Base-by-base conservation (phyloP, 2,797 vertebrate species). In the Sebastes hubbsi region DNA sequence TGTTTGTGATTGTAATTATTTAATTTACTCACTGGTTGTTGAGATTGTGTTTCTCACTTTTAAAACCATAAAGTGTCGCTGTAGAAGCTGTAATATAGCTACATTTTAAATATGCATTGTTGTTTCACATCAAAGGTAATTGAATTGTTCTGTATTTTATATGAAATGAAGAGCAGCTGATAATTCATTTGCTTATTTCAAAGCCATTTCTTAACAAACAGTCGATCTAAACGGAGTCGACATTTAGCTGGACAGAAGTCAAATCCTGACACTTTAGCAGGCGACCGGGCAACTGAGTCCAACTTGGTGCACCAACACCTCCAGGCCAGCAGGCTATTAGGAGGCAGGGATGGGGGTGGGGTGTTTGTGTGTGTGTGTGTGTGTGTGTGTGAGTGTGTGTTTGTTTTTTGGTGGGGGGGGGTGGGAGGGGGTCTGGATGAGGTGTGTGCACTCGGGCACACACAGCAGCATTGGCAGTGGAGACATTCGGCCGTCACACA, bases 401-500 rank as follows among this genome's bases (percentile, higher is more conserved):
- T 18, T 32, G 70, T 56, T 30, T 30, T 30, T 30, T 4, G 36
- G 24, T 2, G 24, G 24, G 25, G 78, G 32, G 62, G 22, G 74
- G 34, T 25, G 55, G 34, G 27, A 67, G 46, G 79, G 76, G 84
- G 29, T 78, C 71, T 80, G 82, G 85, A 71, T 75, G 77, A 71
- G 9, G 72, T n/a, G 86, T 87, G 75, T 18, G 77, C 85, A 92
- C 42, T 65, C 73, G 69, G 87, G 84, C 81, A 78, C 79, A 81
- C 3, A 52, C 77, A 86, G 74, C 87, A 79, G 75, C 87, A 22
- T 60, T 72, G 83, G 84, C 74, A 80, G 82, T 30, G 72, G 80
- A 92, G 88, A 91, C 80, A 79, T 72, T 91, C 81, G 77, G 68
- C 81, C 89, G 60, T 94, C 95, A 84, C 74, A 63, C 64, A 90